Evolutionary conservation across 2,888 invertebrate genomes (phyloP).

Genomic region (Chouioia cunea): DNA sequence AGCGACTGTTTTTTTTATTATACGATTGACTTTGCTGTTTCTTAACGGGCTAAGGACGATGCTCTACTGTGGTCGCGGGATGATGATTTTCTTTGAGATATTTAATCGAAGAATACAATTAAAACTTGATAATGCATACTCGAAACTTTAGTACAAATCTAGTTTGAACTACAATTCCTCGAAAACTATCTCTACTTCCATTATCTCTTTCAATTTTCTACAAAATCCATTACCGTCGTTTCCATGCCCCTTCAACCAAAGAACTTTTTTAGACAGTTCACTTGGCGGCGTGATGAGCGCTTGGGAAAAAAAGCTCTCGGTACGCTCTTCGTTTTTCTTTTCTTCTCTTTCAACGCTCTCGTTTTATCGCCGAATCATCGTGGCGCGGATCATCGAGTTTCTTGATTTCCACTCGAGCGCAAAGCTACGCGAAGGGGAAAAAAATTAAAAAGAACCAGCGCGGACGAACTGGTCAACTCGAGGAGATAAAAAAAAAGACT

Average conservation of each 20-base stretch:
- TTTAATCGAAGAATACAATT: too few relatives aligned
- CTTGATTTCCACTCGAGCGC: conserved; percentile 15
- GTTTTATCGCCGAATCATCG: conserved; percentile 39
- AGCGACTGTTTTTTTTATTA: too few relatives aligned
- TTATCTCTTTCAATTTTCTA: too few relatives aligned
- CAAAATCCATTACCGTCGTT: neutral
- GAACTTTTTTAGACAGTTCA: neutral
- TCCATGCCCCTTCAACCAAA: conserved; percentile 4
- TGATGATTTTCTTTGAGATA: too few relatives aligned
- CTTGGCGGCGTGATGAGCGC: neutral
- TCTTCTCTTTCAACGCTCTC: conserved; percentile 19
- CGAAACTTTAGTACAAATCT: too few relatives aligned
- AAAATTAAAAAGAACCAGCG: conserved; percentile 5
- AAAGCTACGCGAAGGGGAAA: neutral
- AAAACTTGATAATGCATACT: too few relatives aligned
- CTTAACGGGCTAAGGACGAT: too few relatives aligned
- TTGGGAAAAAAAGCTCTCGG: too few relatives aligned
- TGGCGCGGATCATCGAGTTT: conserved; percentile 24
- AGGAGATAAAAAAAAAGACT: neutral
- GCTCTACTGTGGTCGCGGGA: too few relatives aligned
- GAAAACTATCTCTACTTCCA: too few relatives aligned
- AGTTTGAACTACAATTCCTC: too few relatives aligned
- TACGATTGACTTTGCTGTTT: too few relatives aligned
- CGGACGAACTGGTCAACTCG: neutral
- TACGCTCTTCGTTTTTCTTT: neutral